phyloP scores from a whole-genome alignment of 2,888 invertebrate genomes.

The Tetranychus truncatus region DNA sequence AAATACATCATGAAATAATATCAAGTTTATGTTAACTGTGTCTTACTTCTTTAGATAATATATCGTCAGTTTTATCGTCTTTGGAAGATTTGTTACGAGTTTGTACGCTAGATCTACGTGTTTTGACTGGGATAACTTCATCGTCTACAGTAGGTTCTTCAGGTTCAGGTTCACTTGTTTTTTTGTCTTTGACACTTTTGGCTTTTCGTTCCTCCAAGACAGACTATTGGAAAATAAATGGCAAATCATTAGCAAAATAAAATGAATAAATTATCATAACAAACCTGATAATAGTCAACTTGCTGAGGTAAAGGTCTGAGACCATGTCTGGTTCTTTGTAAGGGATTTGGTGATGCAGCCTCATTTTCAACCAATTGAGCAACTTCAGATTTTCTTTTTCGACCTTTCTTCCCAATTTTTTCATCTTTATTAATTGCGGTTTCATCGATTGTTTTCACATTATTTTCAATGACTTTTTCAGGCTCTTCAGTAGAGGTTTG shows the following conservation, averaged over 20 bases:
- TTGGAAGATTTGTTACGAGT: background rate
- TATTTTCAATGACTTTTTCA: too few relatives aligned
- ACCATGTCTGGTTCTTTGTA: conserved; percentile 16
- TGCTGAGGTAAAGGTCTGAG: conserved; percentile 14
- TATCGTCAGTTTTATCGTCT: background rate
- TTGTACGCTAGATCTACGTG: background rate
- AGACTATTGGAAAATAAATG: background rate
- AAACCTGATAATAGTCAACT: conserved; percentile 18
- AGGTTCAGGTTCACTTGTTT: background rate
- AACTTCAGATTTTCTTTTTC: conserved; percentile 2
- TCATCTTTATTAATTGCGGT: background rate
- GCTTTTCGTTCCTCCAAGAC: conserved; percentile 1
- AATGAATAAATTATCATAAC: too few relatives aligned
- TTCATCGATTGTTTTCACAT: too few relatives aligned
- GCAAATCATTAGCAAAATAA: background rate
- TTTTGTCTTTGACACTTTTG: background rate
- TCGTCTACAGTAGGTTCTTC: background rate
- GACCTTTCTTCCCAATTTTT: background rate
- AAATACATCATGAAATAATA: background rate
- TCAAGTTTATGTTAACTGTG: background rate
- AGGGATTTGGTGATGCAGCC: conserved; percentile 10
- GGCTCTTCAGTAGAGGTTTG: too few relatives aligned
- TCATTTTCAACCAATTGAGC: background rate
- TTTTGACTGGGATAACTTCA: background rate
- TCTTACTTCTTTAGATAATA: too few relatives aligned